Conservation (phyloP, 2,113 vertebrate genomes). For the Chaenocephalus aceratus region DNA sequence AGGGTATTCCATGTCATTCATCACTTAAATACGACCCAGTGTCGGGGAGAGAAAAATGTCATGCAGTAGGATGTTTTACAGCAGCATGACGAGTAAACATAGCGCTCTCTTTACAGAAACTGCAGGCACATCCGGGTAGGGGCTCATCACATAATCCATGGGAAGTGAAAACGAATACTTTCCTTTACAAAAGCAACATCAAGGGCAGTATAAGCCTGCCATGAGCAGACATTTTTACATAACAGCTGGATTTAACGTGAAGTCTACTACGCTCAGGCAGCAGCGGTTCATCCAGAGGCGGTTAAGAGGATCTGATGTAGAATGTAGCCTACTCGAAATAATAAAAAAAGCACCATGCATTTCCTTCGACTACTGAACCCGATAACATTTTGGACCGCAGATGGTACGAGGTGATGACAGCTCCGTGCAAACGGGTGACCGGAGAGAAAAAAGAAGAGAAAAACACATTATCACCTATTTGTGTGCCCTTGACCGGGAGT, state of each 20-base stretch:
- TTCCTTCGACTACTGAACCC: not conserved
- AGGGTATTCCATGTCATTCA: not conserved
- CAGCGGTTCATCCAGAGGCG: conserved; percentile 3
- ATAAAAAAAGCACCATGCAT: conserved; percentile 14
- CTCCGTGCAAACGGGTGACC: conserved; percentile 6
- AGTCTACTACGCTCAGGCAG: conserved; percentile 22
- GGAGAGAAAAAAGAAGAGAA: not conserved
- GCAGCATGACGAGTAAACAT: conserved; percentile 60
- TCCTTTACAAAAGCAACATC: conserved; percentile 15
- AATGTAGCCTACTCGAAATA: not conserved
- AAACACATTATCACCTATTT: conserved; percentile 33
- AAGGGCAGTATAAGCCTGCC: not conserved
- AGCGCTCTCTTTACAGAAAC: conserved; percentile 56
- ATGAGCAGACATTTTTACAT: not conserved
- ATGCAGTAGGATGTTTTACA: conserved; percentile 59
- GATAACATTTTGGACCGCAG: conserved; percentile 40
- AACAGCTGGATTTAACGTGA: conserved; percentile 8
- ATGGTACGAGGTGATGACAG: conserved; percentile 47
- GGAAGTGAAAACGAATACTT: conserved; percentile 43
- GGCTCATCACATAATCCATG: conserved; percentile 38
- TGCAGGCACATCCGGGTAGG: conserved; percentile 74
- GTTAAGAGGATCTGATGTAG: not conserved
- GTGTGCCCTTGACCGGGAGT: conserved; percentile 62
- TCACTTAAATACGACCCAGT: conserved; percentile 14
- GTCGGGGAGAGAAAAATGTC: conserved; percentile 27